These are phyloP conservation scores for Helicoverpa zea DNA, from an alignment of 1,140 invertebrate genomes.

Conservation along the genomic window DNA sequence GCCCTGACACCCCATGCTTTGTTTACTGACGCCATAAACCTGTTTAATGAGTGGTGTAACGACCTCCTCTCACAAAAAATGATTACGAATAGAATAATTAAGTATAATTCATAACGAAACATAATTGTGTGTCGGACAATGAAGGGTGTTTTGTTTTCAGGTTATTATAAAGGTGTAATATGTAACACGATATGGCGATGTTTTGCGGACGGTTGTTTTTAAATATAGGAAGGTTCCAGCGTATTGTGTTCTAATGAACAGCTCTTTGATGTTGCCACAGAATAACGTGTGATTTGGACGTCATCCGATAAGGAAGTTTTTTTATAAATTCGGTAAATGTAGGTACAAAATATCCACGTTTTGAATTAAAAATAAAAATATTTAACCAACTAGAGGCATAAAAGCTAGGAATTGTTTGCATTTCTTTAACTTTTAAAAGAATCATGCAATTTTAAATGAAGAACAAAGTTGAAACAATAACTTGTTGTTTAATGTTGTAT, in stretches of 20 bases:
- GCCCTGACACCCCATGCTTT: not conserved
- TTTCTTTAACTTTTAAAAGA: no score
- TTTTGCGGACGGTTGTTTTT: slow-evolving; percentile 7
- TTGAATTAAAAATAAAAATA: no score
- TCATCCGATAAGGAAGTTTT: no score
- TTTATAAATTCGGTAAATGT: no score
- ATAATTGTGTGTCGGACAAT: slow-evolving; percentile 20
- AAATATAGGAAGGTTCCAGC: not conserved
- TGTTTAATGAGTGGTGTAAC: slow-evolving; percentile 47
- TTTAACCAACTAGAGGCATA: no score
- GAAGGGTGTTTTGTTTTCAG: slow-evolving; percentile 18
- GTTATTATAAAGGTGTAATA: slow-evolving; percentile 36
- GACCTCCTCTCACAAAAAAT: slow-evolving; percentile 26
- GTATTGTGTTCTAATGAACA: not conserved
- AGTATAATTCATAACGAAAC: slow-evolving; percentile 39
- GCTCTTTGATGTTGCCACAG: not conserved
- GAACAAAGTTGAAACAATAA: not conserved
- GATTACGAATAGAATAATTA: slow-evolving; percentile 32
- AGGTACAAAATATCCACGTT: no score
- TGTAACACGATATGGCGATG: not conserved
- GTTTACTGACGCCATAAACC: slow-evolving; percentile 28
- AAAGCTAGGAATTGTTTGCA: no score
- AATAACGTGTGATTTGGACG: no score
- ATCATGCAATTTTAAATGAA: no score
- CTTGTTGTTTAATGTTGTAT: not conserved